Evolutionary conservation across 2,113 vertebrate species (phyloP), one percentile per base, ranked within the genome.

Genomic region (Melanotaenia duboulayi): DNA sequence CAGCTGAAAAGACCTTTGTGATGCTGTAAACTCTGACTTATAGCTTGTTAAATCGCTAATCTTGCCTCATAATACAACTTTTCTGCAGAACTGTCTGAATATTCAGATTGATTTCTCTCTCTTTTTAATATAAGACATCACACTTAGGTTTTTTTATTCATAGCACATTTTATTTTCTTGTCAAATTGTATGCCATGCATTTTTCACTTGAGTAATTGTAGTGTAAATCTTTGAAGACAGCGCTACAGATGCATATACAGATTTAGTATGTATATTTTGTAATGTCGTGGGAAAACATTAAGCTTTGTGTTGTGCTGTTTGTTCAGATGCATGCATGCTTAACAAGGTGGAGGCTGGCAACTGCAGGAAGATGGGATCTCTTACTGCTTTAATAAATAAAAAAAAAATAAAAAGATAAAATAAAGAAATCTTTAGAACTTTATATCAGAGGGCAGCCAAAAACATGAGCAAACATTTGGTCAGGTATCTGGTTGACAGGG

Each of bases 351-450:
- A 7, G 14, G 32, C 37, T 57, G 13, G 37, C 65, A 37, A 63
- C 65, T 69, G 16, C 19, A 25, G 59, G 19, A 49, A 46, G n/a
- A 76, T 58, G 19, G 13, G 48, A 74, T 68, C 63, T 68, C 19
- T 49, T 35, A 32, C 32, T 42, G 20, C 25, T 56, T 55, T 17
- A 63, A 55, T 60, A 60, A 37, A 49, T 10, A 25, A 66, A 67
- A n/a, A 28, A 48, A 39, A 68, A 17, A 40, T 8, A 0, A 14
- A 59, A 58, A 69, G 44, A n/a, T n/a, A n/a, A n/a, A n/a, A n/a
- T n/a, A n/a, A n/a, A 55, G 49, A 23, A 46, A 35, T 2, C 48
- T 39, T 54, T 16, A 50, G 24, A 6, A 56, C 23, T 20, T 17
- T 19, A 19, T 17, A 1, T 42, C 16, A 4, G 7, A 12, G 13